These are phyloP conservation scores for Campylomormyrus tamandua DNA, from an alignment of 2,113 vertebrate species.

Conservation along the genomic window DNA sequence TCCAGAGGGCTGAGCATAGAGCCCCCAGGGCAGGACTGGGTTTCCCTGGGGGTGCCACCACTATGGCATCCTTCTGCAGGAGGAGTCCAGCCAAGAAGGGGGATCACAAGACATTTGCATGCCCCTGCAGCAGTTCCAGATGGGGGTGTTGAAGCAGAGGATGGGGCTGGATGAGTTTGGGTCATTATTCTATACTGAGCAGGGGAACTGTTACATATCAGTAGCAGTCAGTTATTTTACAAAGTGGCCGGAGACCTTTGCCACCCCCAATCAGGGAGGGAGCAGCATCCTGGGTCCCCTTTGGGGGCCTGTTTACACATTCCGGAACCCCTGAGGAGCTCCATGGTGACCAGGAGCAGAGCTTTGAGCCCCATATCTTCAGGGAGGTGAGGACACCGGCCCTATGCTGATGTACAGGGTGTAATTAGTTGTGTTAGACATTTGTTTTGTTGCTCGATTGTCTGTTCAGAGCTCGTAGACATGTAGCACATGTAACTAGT, in stretches of 20 bases:
- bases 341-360: neutral
- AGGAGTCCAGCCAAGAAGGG: neutral
- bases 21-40: neutral
- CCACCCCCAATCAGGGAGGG: neutral
- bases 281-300: neutral
- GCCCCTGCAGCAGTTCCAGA: neutral
- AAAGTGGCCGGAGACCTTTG: neutral
- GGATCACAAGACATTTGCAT: neutral
- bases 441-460: neutral
- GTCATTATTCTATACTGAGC: neutral
- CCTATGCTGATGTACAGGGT: neutral
- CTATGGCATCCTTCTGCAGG: neutral
- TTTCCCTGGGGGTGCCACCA: neutral
- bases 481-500: neutral
- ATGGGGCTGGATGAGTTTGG: neutral
- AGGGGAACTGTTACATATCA: neutral
- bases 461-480: neutral
- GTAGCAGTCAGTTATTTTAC: neutral
- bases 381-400: neutral
- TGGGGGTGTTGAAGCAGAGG: neutral
- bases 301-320: neutral
- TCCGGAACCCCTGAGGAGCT: neutral
- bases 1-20: neutral
- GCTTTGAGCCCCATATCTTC: neutral
- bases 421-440: neutral